A percentile compares a stretch with the other conserved stretches of the same genome.
Conservation (phyloP, 2,888 invertebrate genomes). For the Galerucella nymphaeae region DNA sequence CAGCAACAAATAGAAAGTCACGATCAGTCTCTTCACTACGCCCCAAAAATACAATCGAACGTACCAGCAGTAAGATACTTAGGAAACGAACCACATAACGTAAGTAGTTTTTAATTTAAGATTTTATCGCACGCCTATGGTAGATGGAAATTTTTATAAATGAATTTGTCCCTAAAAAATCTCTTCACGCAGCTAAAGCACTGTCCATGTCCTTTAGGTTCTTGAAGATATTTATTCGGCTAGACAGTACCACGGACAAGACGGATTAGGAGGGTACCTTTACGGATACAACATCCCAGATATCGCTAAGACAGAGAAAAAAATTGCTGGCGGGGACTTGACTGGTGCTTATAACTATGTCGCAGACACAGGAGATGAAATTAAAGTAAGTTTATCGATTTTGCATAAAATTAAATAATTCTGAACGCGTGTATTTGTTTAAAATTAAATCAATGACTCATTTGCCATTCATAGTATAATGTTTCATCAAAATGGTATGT, state of each 20-base stretch:
- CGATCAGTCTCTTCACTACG: slow-evolving; percentile 64
- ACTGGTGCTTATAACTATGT: slow-evolving; percentile 79
- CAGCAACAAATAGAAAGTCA: slow-evolving; percentile 66
- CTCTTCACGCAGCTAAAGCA: too few species aligned
- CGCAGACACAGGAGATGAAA: slow-evolving; percentile 69
- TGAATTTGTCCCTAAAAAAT: too few species aligned
- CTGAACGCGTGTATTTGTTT: too few species aligned
- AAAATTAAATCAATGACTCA: neutral
- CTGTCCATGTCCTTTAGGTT: neutral
- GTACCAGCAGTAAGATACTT: slow-evolving; percentile 65
- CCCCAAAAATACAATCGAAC: slow-evolving; percentile 68
- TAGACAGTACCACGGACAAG: slow-evolving; percentile 78
- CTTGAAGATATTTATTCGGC: slow-evolving; percentile 77
- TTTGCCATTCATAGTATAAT: neutral
- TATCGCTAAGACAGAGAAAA: slow-evolving; percentile 79
- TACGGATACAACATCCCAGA: slow-evolving; percentile 81
- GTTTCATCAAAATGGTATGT: neutral
- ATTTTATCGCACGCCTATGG: too few species aligned
- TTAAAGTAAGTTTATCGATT: slow-evolving; percentile 66
- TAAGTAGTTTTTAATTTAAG: slow-evolving; percentile 57
- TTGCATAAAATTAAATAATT: too few species aligned
- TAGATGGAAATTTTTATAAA: too few species aligned
- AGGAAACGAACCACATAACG: slow-evolving; percentile 70
- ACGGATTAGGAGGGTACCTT: slow-evolving; percentile 72
- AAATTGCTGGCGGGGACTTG: slow-evolving; percentile 76